Evolutionary conservation across 2,797 vertebrate species (phyloP), one percentile per base, ranked within the genome.

Genomic region (Cichlasoma orientale): DNA sequence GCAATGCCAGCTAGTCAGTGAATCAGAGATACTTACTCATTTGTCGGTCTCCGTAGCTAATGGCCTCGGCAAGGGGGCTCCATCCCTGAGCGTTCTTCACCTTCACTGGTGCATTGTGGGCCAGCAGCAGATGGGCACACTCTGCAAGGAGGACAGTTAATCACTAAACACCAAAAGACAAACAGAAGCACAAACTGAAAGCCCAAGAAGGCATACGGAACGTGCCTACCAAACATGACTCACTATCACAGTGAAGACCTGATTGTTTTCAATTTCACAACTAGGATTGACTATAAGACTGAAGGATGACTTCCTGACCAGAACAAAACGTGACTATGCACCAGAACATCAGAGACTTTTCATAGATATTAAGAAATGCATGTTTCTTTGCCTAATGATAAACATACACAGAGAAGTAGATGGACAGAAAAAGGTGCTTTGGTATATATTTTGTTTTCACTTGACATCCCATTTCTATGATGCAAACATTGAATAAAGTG

Each of bases 11-110:
- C 63, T 38, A 38, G n/a, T 61, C 16, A 25, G 63, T 10, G 56
- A 41, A 10, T 80, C 56, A 54, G 16, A 31, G 75, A 36, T 74
- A 91, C 98, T 96, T 96, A 99, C 98, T 99, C 98, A 99, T 99
- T 93, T 99, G 98, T 89, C 98, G 94, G 91, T 99, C 98, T 95
- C 98, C 98, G 38, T 98, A 99, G 94, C 98, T 99, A 93, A 99
- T 99, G 94, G 98, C 98, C 96, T 99, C 98, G 1, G 98, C 98
- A 27, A 99, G 96, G 73, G 98, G 98, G 95, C 98, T 99, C 98
- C 98, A 99, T 95, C 98, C 98, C 96, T 99, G 98, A 97, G 98
- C 98, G 5, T 99, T 99, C 95, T 99, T 99, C 95, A 99, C 98
- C 95, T 99, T 99, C 79, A 99, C 98, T 41, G 98, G 97, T 94